Evolutionary conservation across 2,113 vertebrate species (phyloP).

Genomic region (Nibea coibor): DNA sequence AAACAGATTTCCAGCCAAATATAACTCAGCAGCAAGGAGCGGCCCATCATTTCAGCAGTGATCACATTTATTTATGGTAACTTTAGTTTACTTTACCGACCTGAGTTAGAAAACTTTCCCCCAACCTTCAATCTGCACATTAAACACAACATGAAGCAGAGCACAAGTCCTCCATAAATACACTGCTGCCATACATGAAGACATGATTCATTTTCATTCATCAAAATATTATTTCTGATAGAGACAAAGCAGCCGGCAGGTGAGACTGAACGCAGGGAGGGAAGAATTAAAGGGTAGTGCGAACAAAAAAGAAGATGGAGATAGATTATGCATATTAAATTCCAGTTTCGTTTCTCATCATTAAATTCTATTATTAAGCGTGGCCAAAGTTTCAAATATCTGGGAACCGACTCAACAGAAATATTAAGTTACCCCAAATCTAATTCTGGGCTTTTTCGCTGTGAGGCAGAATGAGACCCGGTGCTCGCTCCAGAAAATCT

Average conservation of each 20-base stretch:
- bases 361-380: constrained; percentile 37
- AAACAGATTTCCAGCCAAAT: background rate
- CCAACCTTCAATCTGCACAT: background rate
- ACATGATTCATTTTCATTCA: background rate
- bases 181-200: background rate
- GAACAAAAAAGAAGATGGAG: background rate
- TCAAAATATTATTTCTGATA: background rate
- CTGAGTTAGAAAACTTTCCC: too few species aligned
- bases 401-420: constrained; percentile 8
- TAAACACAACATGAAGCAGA: background rate
- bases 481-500: background rate
- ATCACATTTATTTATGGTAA: background rate
- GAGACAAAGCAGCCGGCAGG: background rate
- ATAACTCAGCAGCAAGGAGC: background rate
- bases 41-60: background rate
- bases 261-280: background rate
- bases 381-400: constrained; percentile 38
- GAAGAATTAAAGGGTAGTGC: background rate
- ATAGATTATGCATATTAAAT: constrained; percentile 10
- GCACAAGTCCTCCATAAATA: background rate
- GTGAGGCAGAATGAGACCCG: constrained; percentile 17
- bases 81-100: background rate
- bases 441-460: constrained; percentile 15
- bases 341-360: background rate
- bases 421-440: constrained; percentile 36